A percentile compares a stretch with the other conserved stretches of the same genome.
These are phyloP conservation scores for Cydia splendana DNA, from an alignment of 1,140 invertebrate genomes.

Conservation along the genomic window DNA sequence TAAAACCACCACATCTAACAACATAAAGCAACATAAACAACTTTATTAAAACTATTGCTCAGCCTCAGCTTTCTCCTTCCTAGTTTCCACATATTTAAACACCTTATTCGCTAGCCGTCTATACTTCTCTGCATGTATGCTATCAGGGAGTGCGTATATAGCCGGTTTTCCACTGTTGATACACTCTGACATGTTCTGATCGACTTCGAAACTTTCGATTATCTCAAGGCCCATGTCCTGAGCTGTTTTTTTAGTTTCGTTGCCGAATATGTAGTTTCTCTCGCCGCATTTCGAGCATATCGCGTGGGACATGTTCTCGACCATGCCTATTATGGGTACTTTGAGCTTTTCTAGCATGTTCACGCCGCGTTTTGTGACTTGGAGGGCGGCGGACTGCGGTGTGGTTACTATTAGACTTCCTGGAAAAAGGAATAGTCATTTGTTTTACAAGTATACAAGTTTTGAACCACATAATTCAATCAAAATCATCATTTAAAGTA, in stretches of 20 bases:
- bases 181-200: slow-evolving; percentile 84
- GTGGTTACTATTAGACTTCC: slow-evolving; percentile 92
- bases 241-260: slow-evolving; percentile 79
- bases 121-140: slow-evolving; percentile 80
- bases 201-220: slow-evolving; percentile 88
- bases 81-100: slow-evolving; percentile 76
- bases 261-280: slow-evolving; percentile 83
- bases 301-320: slow-evolving; percentile 92
- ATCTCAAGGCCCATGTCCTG: slow-evolving; percentile 80
- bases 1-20: slow-evolving; percentile 50
- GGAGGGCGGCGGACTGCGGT: slow-evolving; percentile 89
- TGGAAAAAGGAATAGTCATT: slow-evolving; percentile 41
- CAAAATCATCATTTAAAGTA: too few species aligned
- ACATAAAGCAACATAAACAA: slow-evolving; percentile 57
- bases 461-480: too few species aligned
- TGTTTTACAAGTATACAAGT: too few species aligned
- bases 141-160: slow-evolving; percentile 85
- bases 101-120: slow-evolving; percentile 80
- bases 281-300: slow-evolving; percentile 86
- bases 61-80: slow-evolving; percentile 56
- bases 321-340: slow-evolving; percentile 89
- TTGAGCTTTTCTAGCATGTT: slow-evolving; percentile 90
- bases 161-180: slow-evolving; percentile 89
- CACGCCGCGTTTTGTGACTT: slow-evolving; percentile 89
- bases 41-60: slow-evolving; percentile 47